phyloP scores from a whole-genome alignment of 2,888 invertebrate species.

The Thymelicus acteon region DNA sequence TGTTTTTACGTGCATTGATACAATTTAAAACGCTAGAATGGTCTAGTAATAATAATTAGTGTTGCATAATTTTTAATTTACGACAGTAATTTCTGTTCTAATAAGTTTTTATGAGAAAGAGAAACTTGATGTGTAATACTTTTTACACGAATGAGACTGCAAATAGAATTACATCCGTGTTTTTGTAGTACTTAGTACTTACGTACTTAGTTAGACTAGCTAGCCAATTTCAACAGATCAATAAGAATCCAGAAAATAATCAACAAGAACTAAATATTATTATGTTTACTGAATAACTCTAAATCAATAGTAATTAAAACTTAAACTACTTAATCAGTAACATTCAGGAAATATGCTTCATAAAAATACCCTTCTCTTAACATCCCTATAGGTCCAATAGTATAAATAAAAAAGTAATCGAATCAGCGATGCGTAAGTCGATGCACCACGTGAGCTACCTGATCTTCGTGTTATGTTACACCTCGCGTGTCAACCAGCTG shows the following conservation, averaged over 20 bases:
- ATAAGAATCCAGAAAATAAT: too few species aligned
- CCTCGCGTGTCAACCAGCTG: constrained; percentile 20
- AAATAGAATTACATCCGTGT: background rate
- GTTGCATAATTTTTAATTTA: constrained; percentile 16
- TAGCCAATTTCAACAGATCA: too few species aligned
- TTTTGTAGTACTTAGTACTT: too few species aligned
- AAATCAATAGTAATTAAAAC: too few species aligned
- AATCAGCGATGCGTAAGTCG: constrained; percentile 8
- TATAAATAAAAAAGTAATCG: constrained; percentile 7
- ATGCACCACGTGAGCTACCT: constrained; percentile 10
- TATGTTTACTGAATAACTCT: too few species aligned
- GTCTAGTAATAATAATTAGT: background rate
- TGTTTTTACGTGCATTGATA: constrained; percentile 1
- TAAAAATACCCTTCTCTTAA: too few species aligned
- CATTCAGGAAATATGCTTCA: too few species aligned
- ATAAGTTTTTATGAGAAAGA: background rate
- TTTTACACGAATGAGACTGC: background rate
- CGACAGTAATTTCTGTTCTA: constrained; percentile 2
- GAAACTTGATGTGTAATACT: background rate
- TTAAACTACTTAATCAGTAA: background rate
- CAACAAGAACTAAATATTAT: too few species aligned
- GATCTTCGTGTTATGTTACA: constrained; percentile 20
- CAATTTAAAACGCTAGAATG: background rate
- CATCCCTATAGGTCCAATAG: background rate
- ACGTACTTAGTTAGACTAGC: too few species aligned